phyloP scores from a whole-genome alignment of 2,888 invertebrate genomes.

The Tenodera sinensis region DNA sequence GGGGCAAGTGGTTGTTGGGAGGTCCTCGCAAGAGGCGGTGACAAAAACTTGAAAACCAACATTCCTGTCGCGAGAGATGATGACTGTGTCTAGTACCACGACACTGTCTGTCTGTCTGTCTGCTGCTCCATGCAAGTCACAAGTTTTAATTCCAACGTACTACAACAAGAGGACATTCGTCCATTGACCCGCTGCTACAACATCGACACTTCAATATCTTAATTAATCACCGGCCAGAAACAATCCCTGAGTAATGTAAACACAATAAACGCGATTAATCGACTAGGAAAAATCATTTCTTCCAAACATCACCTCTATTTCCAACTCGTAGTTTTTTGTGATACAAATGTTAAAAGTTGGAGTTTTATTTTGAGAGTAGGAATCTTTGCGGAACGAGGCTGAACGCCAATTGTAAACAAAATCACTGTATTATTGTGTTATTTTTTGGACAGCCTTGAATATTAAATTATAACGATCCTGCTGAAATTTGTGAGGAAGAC shows the following conservation, averaged over 20 bases:
- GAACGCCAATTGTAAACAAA: too few relatives aligned
- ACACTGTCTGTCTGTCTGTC: background rate
- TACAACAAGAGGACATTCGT: background rate
- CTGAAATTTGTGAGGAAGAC: too few relatives aligned
- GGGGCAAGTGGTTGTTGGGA: background rate
- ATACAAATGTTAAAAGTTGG: too few relatives aligned
- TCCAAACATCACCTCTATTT: too few relatives aligned
- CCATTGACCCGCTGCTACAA: background rate
- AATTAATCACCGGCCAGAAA: background rate
- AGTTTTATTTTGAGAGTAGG: too few relatives aligned
- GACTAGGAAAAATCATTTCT: background rate
- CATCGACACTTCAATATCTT: background rate
- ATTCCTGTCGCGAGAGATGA: background rate
- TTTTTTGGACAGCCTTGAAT: too few relatives aligned
- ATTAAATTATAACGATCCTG: too few relatives aligned
- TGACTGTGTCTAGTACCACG: background rate
- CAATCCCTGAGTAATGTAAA: background rate
- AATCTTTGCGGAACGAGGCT: too few relatives aligned
- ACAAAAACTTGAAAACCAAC: background rate
- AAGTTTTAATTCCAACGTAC: background rate
- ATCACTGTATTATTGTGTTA: too few relatives aligned
- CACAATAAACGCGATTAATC: background rate
- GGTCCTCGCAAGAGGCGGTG: background rate
- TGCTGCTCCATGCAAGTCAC: background rate
- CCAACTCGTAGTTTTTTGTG: too few relatives aligned